Evolutionary conservation across 2,797 vertebrate genomes (phyloP).

Genomic region (Enteromius mattozi): DNA sequence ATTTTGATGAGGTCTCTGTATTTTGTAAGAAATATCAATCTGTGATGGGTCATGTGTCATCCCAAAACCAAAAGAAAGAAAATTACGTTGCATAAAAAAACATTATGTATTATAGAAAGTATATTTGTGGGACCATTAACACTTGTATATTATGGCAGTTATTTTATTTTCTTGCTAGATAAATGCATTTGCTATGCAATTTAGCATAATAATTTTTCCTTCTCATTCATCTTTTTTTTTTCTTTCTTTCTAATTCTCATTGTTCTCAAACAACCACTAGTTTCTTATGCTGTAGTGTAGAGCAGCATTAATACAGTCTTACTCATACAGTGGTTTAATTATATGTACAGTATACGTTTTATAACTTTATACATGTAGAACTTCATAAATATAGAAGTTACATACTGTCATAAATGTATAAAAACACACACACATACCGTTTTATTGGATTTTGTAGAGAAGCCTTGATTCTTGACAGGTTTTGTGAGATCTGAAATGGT

Average conservation of each 20-base stretch:
- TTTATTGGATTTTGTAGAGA: not conserved
- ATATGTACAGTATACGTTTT: too few species aligned
- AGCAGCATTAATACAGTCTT: too few species aligned
- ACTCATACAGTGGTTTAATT: too few species aligned
- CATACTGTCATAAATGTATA: not conserved
- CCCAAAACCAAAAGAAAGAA: constrained; percentile 2
- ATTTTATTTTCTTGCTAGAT: not conserved
- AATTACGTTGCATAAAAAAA: not conserved
- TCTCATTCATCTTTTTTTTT: too few species aligned
- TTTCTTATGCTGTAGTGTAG: too few species aligned
- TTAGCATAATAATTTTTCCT: not conserved
- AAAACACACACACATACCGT: too few species aligned
- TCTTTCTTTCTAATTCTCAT: too few species aligned
- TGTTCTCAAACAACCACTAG: too few species aligned
- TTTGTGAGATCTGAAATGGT: not conserved
- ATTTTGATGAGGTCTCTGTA: not conserved
- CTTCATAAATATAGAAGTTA: not conserved
- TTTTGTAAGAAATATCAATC: not conserved
- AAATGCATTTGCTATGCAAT: not conserved
- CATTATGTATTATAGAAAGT: not conserved
- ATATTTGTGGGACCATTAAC: not conserved
- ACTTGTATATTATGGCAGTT: not conserved
- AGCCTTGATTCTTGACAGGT: not conserved
- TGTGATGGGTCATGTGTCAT: not conserved
- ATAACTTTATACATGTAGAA: too few species aligned